Percentiles rank a stretch among this genome's conserved stretches.
phyloP scores from a whole-genome alignment of 2,797 vertebrate species.

The Myripristis murdjan region DNA sequence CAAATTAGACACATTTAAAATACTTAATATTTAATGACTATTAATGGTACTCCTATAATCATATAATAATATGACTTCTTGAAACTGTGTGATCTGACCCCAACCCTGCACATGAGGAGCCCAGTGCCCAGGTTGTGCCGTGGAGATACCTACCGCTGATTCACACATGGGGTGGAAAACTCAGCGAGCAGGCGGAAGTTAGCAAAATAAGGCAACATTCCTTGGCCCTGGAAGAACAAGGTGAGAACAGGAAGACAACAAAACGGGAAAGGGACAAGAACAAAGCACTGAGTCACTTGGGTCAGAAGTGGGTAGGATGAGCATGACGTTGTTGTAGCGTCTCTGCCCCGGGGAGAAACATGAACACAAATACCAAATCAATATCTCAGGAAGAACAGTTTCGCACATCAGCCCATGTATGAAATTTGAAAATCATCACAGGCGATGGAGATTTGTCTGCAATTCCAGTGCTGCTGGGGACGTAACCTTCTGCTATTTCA shows the following conservation, averaged over 20 bases:
- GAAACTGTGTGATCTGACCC: neutral
- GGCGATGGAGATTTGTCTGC: neutral
- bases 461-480: neutral
- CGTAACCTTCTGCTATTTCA: neutral
- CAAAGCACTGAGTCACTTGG: slow-evolving; percentile 47
- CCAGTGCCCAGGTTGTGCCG: slow-evolving; percentile 5
- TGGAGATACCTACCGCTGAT: slow-evolving; percentile 93
- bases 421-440: neutral
- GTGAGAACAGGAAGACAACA: slow-evolving; percentile 79
- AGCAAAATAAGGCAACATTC: slow-evolving; percentile 94
- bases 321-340: slow-evolving; percentile 7
- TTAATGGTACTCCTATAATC: neutral
- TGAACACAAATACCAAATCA: slow-evolving; percentile 8
- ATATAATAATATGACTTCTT: neutral
- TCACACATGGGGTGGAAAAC: slow-evolving; percentile 98
- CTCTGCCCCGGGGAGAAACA: slow-evolving; percentile 13
- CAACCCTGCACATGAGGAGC: slow-evolving; percentile 1
- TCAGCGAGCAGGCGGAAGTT: slow-evolving; percentile 98
- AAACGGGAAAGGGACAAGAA: slow-evolving; percentile 77
- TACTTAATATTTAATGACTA: too few relatives aligned
- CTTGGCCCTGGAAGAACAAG: slow-evolving; percentile 87
- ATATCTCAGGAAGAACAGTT: neutral
- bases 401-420: neutral
- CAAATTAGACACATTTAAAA: too few relatives aligned
- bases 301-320: slow-evolving; percentile 8